Conservation (phyloP, 2,113 vertebrate species). For the Panthera uncia region DNA sequence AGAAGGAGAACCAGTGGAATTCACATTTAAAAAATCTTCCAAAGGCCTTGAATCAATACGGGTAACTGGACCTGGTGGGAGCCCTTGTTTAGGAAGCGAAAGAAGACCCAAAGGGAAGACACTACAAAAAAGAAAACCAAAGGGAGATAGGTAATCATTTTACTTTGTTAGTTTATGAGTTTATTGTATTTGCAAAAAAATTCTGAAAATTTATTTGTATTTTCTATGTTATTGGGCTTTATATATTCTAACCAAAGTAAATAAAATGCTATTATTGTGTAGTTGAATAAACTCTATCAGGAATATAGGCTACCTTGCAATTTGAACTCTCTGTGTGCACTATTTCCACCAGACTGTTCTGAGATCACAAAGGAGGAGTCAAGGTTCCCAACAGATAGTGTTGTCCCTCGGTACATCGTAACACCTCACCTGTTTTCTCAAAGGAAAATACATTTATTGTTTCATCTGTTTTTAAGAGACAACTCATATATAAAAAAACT, state of each 20-base stretch:
- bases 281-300: neutral
- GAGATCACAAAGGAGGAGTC: neutral
- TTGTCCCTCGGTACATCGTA: neutral
- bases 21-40: constrained; percentile 99
- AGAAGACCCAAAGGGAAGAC: constrained; percentile 98
- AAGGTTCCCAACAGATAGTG: neutral
- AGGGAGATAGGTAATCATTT: constrained; percentile 96
- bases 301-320: neutral
- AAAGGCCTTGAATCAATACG: constrained; percentile 99
- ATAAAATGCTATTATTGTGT: neutral
- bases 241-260: neutral
- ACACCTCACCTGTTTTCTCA: neutral
- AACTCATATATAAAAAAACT: neutral
- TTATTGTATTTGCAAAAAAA: constrained; percentile 45
- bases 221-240: constrained; percentile 1
- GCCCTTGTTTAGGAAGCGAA: constrained; percentile 96
- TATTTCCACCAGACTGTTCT: neutral
- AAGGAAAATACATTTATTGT: neutral
- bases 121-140: constrained; percentile 97
- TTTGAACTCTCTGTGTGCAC: neutral
- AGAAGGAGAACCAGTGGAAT: constrained; percentile 99
- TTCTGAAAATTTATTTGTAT: constrained; percentile 57
- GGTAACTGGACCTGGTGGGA: constrained; percentile 98
- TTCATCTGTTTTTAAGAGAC: constrained; percentile 33
- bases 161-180: constrained; percentile 36